Evolutionary conservation across 2,113 vertebrate species (phyloP), one percentile per base, ranked within the genome.

Genomic region (Psilopogon haemacephalus): DNA sequence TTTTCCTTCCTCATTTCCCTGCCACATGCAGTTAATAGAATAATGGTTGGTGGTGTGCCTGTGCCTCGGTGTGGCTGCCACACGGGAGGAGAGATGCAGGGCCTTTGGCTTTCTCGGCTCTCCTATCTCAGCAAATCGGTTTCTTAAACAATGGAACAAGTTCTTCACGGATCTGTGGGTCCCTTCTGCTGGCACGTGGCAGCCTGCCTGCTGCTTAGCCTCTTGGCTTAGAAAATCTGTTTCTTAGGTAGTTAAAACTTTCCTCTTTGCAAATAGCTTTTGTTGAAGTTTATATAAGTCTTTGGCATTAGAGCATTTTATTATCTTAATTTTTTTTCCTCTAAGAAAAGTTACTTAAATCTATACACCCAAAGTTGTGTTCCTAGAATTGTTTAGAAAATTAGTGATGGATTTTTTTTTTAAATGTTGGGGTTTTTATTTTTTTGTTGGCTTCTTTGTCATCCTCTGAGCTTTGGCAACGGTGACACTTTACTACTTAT

Each of bases 381-480:
- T 94, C 68, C 52, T 94, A 56, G 71, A 94, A 91, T 93, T 73
- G 81, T 83, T 94, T 23, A 52, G 68, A 18, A 67, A 92, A 96
- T 89, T 63, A 93, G 84, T 67, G 76, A 59, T 19, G 19, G 58
- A 5, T 62, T 75, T 83, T 37, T 70, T 46, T n/a, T 23, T 32
- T 23, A 24, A 9, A 5, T 35, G 7, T 38, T 38, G 11, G 44
- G 21, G 7, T 62, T 37, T 15, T 27, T 12, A 11, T 48, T 48
- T 12, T 56, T 85, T 69, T 83, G 15, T 64, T 90, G 35, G 37
- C 87, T 94, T 87, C 91, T 96, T 96, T 96, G 93, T 96, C 71
- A 67, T 94, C 67, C 59, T 92, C 74, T 68, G 91, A 94, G 91
- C 75, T 87, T 84, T 95, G 95, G 96, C 91, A 90, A 12, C 1